Evolutionary conservation across 2,888 invertebrate genomes (phyloP), one percentile per base, ranked within the genome.

Genomic region (Athalia rosae): DNA sequence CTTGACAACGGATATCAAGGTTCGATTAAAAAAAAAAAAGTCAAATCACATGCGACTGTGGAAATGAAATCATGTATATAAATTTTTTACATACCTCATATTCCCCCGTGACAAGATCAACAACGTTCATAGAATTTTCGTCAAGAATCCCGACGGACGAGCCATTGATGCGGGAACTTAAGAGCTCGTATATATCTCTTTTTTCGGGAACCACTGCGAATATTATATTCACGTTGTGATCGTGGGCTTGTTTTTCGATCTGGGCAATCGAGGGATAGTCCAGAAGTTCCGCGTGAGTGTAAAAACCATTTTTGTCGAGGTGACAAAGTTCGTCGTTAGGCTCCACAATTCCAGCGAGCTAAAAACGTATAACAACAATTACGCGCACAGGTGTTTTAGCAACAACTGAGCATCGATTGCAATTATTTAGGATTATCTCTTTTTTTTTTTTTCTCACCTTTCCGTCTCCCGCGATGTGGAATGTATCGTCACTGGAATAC

Each of bases 211-310:
- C 92, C 9, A 94, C 94, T 1, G 95, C 95, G 89, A 96, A 96
- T 83, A 97, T 95, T 58, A 97, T 91, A 88, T 94, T 95, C 59
- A 96, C 93, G 81, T 94, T 94, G 77, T 94, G 92, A 82, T 95
- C 92, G 53, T 90, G 92, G 0, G 95, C 94, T 53, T 92, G 88
- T 83, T 91, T 91, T 82, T 93, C 93, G 48, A 95, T 92, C 84
- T 93, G 92, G 50, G 94, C 93, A 61, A 96, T 92, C 0, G 96
- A 95, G 0, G 97, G 97, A 88, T 97, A 97, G 88, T 97, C 97
- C 90, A 93, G 92, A 67, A 90, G 87, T 9, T 92, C 87, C 43
- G 91, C 90, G 80, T 92, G 91, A 4, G 91, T 92, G 86, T 95
- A 95, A 76, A 90, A 89, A 41, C 93, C 90, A 6, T 91, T 83